A percentile compares a stretch with the other conserved stretches of the same genome.
Evolutionary conservation across 2,113 vertebrate species (phyloP).

Genomic region (Mastomys natalensis): DNA sequence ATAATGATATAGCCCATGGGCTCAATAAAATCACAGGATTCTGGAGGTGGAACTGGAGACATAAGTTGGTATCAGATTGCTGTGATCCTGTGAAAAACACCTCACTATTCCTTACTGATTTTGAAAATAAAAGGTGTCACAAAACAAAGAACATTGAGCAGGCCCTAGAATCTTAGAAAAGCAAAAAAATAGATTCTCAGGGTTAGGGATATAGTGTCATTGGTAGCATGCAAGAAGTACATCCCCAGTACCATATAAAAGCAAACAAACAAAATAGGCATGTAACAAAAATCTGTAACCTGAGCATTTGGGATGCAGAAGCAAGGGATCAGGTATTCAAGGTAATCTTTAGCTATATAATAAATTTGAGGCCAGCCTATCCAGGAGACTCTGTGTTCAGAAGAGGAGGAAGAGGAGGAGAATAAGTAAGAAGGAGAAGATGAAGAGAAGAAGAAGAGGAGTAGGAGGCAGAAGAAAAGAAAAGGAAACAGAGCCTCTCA

Average conservation of each 20-base stretch:
- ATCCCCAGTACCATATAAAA: background rate
- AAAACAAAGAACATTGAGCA: background rate
- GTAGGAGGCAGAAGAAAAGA: background rate
- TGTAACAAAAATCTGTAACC: background rate
- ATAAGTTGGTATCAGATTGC: background rate
- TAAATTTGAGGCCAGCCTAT: background rate
- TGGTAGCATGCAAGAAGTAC: background rate
- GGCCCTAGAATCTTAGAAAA: background rate
- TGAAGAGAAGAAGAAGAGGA: background rate
- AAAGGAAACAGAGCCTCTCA: background rate
- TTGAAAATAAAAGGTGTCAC: background rate
- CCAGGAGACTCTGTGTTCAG: background rate
- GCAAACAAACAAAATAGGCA: background rate
- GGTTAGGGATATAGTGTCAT: background rate
- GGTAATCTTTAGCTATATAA: background rate
- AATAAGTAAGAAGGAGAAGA: too few species aligned
- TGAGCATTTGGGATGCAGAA: background rate
- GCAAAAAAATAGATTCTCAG: background rate
- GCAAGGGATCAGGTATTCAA: background rate
- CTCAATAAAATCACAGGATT: background rate
- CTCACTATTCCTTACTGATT: background rate
- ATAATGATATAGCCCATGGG: background rate
- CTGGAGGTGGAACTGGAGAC: background rate
- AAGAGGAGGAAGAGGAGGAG: background rate
- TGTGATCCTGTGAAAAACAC: background rate